Evolutionary conservation across 2,113 vertebrate genomes (phyloP).

Genomic region (Coptodon rendalli): DNA sequence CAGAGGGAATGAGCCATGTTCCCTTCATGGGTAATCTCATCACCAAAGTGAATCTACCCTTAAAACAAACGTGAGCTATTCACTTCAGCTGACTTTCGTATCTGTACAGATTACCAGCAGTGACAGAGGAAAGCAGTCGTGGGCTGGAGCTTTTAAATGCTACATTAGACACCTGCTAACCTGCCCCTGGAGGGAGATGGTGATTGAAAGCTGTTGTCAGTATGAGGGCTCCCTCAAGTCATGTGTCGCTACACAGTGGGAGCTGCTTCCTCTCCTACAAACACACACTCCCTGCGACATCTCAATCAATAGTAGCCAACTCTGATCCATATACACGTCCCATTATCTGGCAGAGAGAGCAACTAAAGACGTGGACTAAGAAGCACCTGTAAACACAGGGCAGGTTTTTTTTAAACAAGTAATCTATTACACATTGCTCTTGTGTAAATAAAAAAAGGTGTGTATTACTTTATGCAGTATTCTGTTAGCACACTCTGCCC

Average conservation of each 20-base stretch:
- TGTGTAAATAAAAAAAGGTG: neutral
- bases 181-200: neutral
- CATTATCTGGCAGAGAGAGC: neutral
- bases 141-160: neutral
- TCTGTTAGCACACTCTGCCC: neutral
- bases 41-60: neutral
- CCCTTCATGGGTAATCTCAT: neutral
- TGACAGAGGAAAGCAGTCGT: neutral
- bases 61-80: neutral
- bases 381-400: neutral
- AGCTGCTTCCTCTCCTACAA: neutral
- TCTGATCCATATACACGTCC: neutral
- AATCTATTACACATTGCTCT: neutral
- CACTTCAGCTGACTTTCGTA: neutral
- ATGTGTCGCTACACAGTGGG: slow-evolving; percentile 20
- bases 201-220: slow-evolving; percentile 37
- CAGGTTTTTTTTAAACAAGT: rapidly evolving
- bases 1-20: neutral
- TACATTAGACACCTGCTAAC: slow-evolving; percentile 4
- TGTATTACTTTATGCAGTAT: neutral
- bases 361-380: neutral
- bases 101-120: neutral
- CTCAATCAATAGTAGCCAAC: slow-evolving; percentile 32
- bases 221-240: slow-evolving; percentile 16
- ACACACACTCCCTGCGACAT: neutral